A percentile compares a stretch with the other conserved stretches of the same genome.
These are phyloP conservation scores for Drosophila leonis DNA, from an alignment of 2,888 invertebrate genomes.

Conservation along the genomic window DNA sequence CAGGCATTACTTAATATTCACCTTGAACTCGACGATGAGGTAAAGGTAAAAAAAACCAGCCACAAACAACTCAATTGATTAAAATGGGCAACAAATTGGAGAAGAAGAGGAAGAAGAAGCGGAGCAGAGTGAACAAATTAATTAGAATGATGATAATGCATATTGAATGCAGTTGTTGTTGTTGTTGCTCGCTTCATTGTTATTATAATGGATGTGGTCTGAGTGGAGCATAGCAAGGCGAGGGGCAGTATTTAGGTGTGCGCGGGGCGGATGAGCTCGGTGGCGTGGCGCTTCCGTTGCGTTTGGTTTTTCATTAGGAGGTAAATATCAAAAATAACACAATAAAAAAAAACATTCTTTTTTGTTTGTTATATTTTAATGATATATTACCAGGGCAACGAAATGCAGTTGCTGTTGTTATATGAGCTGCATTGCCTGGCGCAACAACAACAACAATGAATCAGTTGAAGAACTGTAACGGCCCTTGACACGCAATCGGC, in stretches of 20 bases:
- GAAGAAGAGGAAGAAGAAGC: neutral
- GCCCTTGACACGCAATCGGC: slow-evolving; percentile 43
- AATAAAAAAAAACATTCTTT: neutral
- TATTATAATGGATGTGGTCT: slow-evolving; percentile 24
- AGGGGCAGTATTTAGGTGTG: neutral
- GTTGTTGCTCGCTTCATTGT: slow-evolving; percentile 2
- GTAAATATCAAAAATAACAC: slow-evolving; percentile 21
- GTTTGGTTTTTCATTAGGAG: slow-evolving; percentile 48
- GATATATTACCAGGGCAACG: slow-evolving; percentile 53
- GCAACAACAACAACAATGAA: slow-evolving; percentile 18
- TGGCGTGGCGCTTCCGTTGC: slow-evolving; percentile 52
- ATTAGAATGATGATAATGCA: slow-evolving; percentile 52
- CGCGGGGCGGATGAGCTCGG: slow-evolving; percentile 18
- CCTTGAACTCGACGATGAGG: slow-evolving; percentile 49
- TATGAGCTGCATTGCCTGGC: slow-evolving; percentile 41
- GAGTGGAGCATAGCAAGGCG: neutral
- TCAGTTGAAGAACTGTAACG: slow-evolving; percentile 24
- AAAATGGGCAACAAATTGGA: slow-evolving; percentile 8
- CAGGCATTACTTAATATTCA: slow-evolving; percentile 25
- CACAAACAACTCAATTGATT: slow-evolving; percentile 39
- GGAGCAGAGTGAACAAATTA: slow-evolving; percentile 53
- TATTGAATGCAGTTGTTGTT: slow-evolving; percentile 35
- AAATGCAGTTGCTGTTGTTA: slow-evolving; percentile 39
- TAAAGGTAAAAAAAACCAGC: slow-evolving; percentile 17
- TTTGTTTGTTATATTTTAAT: slow-evolving; percentile 52